These are phyloP conservation scores for Poecilia velifera DNA, from an alignment of 2,797 vertebrate genomes.

Conservation along the genomic window DNA sequence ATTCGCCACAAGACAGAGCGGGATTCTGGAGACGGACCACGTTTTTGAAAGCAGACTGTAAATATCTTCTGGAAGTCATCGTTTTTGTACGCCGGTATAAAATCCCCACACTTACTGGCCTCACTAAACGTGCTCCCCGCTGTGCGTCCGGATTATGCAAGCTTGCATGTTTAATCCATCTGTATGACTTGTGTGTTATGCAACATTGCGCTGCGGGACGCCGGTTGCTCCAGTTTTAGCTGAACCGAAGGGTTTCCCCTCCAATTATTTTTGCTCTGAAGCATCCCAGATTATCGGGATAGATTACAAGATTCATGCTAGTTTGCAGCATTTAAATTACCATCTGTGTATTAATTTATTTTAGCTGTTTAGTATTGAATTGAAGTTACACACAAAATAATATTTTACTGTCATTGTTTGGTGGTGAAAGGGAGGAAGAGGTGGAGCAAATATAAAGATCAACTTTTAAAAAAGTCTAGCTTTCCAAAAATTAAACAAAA, in stretches of 20 bases:
- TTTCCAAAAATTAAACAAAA: background rate
- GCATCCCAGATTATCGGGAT: constrained; percentile 37
- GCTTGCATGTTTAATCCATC: constrained; percentile 74
- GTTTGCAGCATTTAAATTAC: constrained; percentile 1
- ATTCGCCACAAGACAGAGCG: constrained; percentile 37
- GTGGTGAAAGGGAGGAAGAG: background rate
- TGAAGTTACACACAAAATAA: background rate
- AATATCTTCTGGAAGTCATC: constrained; percentile 68
- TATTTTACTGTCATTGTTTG: background rate
- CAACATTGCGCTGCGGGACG: constrained; percentile 58
- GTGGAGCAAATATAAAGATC: background rate
- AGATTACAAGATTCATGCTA: constrained; percentile 3
- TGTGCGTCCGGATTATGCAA: constrained; percentile 67
- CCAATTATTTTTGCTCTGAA: constrained; percentile 21
- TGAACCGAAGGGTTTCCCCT: constrained; percentile 14
- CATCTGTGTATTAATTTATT: constrained; percentile 10
- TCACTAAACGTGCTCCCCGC: constrained; percentile 70
- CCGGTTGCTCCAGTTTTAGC: constrained; percentile 46
- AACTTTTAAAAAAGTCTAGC: background rate
- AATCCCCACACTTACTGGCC: constrained; percentile 57
- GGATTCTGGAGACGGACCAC: constrained; percentile 32
- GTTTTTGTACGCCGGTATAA: constrained; percentile 71
- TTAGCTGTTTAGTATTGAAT: background rate
- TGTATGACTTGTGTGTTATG: constrained; percentile 51
- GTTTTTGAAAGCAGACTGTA: constrained; percentile 66